Evolutionary conservation across 2,113 vertebrate species (phyloP), one percentile per base, ranked within the genome.

Genomic region (Dolichallabes microphthalmus): DNA sequence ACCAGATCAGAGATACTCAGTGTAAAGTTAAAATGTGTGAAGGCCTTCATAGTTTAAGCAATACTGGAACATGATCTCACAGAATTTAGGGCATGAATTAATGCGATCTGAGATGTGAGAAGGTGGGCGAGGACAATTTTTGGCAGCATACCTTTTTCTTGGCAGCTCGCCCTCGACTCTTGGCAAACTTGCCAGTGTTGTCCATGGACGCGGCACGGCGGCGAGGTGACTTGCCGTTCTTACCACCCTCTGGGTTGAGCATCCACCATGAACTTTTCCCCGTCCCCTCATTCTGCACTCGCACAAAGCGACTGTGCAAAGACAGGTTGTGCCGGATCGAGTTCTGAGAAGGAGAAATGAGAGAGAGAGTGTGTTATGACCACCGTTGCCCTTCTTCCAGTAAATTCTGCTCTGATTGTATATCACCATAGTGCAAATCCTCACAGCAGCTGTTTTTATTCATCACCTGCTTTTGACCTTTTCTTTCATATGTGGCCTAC

Each of bases 211-310:
- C 97, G 0, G 98, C 98, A 86, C 98, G 92, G 91, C 98, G 97
- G 78, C 98, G 94, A 3, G 98, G 98, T 15, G 97, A 99, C 88
- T 99, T 99, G 35, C 98, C 97, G 3, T 96, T 99, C 93, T 99
- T 99, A 75, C 98, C 97, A 4, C 98, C 98, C 90, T 99, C 98
- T 0, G 98, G 98, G 90, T 99, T 99, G 1, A 99, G 94, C 96
- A 99, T 99, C 98, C 98, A 99, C 98, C 98, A 99, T 19, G 98
- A 99, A 92, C 98, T 99, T 92, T 99, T 99, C 25, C 98, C 98
- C 0, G 98, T 99, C 64, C 98, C 98, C 90, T 99, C 98, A 80
- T 99, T 99, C 94, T 99, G 98, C 82, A 99, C 97, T 1, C 98
- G 95, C 52, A 99, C 92, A 86, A 99, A 99, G 89, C 98, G 97